Evolutionary conservation across 2,888 invertebrate species (phyloP).

Genomic region (Phalera bucephala): DNA sequence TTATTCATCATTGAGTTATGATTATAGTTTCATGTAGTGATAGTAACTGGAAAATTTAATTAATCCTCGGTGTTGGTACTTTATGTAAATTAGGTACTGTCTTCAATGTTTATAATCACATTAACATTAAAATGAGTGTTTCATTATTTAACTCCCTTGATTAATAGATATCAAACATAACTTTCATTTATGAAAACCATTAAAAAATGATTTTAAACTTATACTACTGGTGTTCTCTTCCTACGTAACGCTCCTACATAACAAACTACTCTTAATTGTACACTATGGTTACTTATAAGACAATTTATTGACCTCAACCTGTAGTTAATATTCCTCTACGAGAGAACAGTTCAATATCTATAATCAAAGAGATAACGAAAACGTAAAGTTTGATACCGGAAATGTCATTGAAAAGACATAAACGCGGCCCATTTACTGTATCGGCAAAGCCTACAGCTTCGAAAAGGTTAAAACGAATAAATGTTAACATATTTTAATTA

Average conservation of each 20-base stretch:
- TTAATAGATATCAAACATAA: no score
- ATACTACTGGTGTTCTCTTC: no score
- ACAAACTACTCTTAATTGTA: background rate
- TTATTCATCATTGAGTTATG: conserved; percentile 59
- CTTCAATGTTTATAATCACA: conserved; percentile 21
- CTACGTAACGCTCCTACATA: background rate
- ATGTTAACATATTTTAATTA: conserved; percentile 19
- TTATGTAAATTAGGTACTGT: conserved; percentile 26
- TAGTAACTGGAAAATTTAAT: conserved; percentile 20
- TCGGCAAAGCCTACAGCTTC: background rate
- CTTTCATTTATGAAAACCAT: no score
- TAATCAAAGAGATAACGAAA: conserved; percentile 7
- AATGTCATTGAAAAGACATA: conserved; percentile 53
- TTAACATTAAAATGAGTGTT: no score
- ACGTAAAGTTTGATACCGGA: conserved; percentile 24
- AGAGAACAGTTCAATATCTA: background rate
- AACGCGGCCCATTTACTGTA: conserved; percentile 38
- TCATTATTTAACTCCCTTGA: no score
- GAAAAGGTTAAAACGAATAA: conserved; percentile 9
- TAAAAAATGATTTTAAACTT: no score
- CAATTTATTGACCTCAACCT: background rate
- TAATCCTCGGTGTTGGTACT: conserved; percentile 6
- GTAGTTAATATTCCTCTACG: background rate
- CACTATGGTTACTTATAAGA: background rate
- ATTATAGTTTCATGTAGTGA: conserved; percentile 46